These are phyloP conservation scores for Neolamprologus multifasciatus DNA, from an alignment of 2,797 vertebrate species.

Conservation along the genomic window DNA sequence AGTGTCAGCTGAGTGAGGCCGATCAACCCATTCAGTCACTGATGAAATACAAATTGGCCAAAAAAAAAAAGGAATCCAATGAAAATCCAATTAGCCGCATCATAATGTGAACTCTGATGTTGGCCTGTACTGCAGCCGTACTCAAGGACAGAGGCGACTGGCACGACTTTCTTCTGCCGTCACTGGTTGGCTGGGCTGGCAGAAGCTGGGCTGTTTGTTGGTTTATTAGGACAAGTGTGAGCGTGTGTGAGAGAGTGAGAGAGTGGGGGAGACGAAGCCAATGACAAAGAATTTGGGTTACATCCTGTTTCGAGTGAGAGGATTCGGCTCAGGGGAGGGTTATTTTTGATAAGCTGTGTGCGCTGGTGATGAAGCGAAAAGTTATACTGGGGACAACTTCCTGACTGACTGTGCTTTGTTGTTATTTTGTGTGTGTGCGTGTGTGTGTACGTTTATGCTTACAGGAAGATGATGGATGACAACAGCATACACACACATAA, in stretches of 20 bases:
- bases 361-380: constrained; percentile 47
- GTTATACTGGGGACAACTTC: constrained; percentile 30
- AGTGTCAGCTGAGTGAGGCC: not conserved
- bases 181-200: not conserved
- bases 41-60: constrained; percentile 28
- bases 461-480: not conserved
- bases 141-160: constrained; percentile 36
- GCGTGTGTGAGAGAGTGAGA: not conserved
- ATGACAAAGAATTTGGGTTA: constrained; percentile 56
- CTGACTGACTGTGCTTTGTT: constrained; percentile 26
- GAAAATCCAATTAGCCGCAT: constrained; percentile 44
- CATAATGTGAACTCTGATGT: constrained; percentile 19
- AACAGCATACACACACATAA: not conserved
- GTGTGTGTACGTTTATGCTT: not conserved
- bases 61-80: constrained; percentile 4
- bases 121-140: not conserved
- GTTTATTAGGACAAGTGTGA: not conserved
- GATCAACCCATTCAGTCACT: constrained; percentile 2
- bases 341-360: constrained; percentile 62
- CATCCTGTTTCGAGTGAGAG: constrained; percentile 44
- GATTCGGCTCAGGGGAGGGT: constrained; percentile 48
- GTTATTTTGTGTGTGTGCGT: not conserved
- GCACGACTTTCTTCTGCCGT: not conserved
- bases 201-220: not conserved
- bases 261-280: not conserved